Base-by-base conservation (phyloP, 2,888 invertebrate species). In the Boloria selene region DNA sequence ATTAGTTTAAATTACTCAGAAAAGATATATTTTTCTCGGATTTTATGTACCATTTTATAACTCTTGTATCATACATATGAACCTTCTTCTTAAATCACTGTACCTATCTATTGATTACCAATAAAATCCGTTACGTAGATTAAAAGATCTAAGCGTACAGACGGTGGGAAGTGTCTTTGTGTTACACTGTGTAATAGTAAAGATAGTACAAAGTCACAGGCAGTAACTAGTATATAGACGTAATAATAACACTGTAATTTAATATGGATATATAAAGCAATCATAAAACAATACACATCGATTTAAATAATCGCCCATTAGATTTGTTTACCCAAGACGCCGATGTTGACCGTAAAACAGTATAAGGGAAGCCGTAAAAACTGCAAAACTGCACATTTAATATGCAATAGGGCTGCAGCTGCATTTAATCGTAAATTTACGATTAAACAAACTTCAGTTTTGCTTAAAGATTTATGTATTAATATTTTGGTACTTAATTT, bases 281-380 rank as follows among this genome's bases (percentile, higher is more conserved):
- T 53, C 51, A 66, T 58, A 65, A 55, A 67, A 71, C 65, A 74
- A 72, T 72, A 67, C 50, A 76, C 65, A 69, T 64, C 60, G 59
- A 60, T 73, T 74, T 77, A 75, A 71, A 72, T 72, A 75, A 73
- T 74, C 70, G 63, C 72, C 74, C 74, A 73, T 78, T 77, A 79
- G 78, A 74, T 79, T 76, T 86, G 86, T 87, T 86, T 87, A 85
- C 81, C 74, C 75, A 74, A 79, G 75, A 72, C 64, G 71, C 71
- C 75, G 69, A 77, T 75, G 76, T 78, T 73, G 78, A 69, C 73
- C 76, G 72, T 83, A 80, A 79, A 80, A 72, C 74, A 65, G 77
- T 76, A 73, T 72, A 75, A 71, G 73, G 75, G 73, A 70, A 70
- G 81, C 77, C 77, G 78, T 83, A 81, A 88, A 84, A 84, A 84